phyloP scores from a whole-genome alignment of 2,888 invertebrate species.

The Stenichneumon culpator region DNA sequence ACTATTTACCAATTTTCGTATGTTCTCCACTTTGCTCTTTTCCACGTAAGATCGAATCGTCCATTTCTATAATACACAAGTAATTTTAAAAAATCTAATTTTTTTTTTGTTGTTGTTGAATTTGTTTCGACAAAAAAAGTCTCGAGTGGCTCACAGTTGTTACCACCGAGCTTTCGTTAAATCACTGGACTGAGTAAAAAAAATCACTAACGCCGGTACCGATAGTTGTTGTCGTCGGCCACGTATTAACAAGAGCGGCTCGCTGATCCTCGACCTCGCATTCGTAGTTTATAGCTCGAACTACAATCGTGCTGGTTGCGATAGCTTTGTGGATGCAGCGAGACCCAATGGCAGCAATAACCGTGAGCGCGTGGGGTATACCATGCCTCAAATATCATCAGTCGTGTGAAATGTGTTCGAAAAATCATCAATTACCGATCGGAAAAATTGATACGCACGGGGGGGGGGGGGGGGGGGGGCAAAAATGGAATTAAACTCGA shows the following conservation, averaged over 20 bases:
- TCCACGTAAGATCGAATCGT: not conserved
- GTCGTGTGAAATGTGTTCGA: not conserved
- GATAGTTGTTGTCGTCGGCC: not conserved
- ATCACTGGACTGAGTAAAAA: not conserved
- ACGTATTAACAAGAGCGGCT: not conserved
- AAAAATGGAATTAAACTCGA: not conserved
- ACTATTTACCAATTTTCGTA: not conserved
- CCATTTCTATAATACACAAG: no score
- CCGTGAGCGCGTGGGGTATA: not conserved
- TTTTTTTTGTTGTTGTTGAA: no score
- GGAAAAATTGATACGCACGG: not conserved
- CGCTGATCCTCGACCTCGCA: not conserved
- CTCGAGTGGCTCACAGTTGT: no score
- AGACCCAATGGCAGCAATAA: constrained; percentile 7
- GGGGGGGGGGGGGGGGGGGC: no score
- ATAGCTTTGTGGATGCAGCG: not conserved
- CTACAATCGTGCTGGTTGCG: not conserved
- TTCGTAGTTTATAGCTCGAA: not conserved
- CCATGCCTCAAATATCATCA: not conserved
- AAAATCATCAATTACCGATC: constrained; percentile 4
- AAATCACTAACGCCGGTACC: not conserved
- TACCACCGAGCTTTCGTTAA: not conserved
- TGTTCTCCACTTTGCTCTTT: not conserved
- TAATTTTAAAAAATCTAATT: no score
- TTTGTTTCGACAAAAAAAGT: no score